Evolutionary conservation across 2,888 invertebrate genomes (phyloP).

Genomic region (Nipponacmea schrenckii): DNA sequence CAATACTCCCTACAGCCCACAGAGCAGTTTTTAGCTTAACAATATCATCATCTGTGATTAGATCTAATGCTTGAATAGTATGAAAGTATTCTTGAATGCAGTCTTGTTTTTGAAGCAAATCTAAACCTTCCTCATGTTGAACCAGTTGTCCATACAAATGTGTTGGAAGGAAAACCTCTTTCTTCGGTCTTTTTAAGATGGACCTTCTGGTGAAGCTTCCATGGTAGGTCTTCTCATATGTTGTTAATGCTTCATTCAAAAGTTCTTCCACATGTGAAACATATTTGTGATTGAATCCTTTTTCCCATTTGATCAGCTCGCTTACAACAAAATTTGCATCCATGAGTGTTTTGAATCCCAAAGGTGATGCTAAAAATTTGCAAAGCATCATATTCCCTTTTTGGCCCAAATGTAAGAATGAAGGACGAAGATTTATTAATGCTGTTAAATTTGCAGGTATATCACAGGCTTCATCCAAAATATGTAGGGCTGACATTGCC

Average conservation of each 20-base stretch:
- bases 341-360: conserved; percentile 76
- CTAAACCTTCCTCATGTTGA: conserved; percentile 74
- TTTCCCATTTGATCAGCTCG: conserved; percentile 83
- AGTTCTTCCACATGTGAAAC: conserved; percentile 89
- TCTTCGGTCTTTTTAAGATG: conserved; percentile 55
- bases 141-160: conserved; percentile 88
- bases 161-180: conserved; percentile 73
- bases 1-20: conserved; percentile 80
- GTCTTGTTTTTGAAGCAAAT: conserved; percentile 61
- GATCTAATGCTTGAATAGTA: conserved; percentile 50
- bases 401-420: conserved; percentile 77
- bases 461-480: conserved; percentile 92
- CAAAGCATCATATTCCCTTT: conserved; percentile 82
- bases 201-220: conserved; percentile 61
- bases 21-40: conserved; percentile 86
- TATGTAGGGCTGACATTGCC: conserved; percentile 81
- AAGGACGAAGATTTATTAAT: conserved; percentile 79
- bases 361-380: conserved; percentile 79
- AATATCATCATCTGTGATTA: conserved; percentile 67
- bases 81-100: conserved; percentile 61
- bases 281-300: conserved; percentile 75
- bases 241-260: conserved; percentile 86
- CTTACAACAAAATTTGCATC: conserved; percentile 76
- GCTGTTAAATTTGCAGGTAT: conserved; percentile 82
- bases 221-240: conserved; percentile 83